Evolutionary conservation across 2,888 invertebrate species (phyloP), one percentile per base, ranked within the genome.

Genomic region (Rhorus exstirpatorius): DNA sequence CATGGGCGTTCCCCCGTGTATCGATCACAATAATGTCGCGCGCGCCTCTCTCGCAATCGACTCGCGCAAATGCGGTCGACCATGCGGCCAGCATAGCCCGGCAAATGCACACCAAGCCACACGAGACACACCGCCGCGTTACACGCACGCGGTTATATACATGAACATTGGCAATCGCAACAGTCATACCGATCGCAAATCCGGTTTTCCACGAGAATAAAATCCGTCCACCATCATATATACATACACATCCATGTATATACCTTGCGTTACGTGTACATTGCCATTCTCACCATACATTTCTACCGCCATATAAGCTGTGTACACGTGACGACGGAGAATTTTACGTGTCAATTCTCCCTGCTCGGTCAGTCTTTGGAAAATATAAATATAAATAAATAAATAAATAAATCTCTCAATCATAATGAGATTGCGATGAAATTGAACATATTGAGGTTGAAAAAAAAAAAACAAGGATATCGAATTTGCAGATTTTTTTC

Each of bases 51-150:
- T 76, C 82, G 89, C 89, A 89, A 89, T 90, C 90, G 89, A 90
- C 90, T 90, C 90, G 90, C 89, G 90, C 90, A 90, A 90, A 89
- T 90, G 90, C 90, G 90, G 90, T 88, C 89, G 89, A 86, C 87
- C 88, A 87, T 88, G 89, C 89, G 87, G 88, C 85, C 85, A 83
- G 76, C 72, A 71, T 63, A 74, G 51, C 67, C 74, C 53, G 58
- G 78, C 44, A 78, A 71, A 71, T 65, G 71, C 38, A 79, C 74
- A 72, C n/a, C n/a, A n/a, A n/a, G n/a, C 61, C 44, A 58, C n/a
- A 70, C 41, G 41, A 63, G 26, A 24, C 24, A 53, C 41, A 51
- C 24, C 38, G n/a, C 31, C 12, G n/a, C 10, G 31, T 6, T 7
- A 65, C n/a, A 58, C 44, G 26, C 26, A 55, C 41, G 41, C 51